Conservation (phyloP, 2,797 vertebrate genomes). For the Halcyon badia region DNA sequence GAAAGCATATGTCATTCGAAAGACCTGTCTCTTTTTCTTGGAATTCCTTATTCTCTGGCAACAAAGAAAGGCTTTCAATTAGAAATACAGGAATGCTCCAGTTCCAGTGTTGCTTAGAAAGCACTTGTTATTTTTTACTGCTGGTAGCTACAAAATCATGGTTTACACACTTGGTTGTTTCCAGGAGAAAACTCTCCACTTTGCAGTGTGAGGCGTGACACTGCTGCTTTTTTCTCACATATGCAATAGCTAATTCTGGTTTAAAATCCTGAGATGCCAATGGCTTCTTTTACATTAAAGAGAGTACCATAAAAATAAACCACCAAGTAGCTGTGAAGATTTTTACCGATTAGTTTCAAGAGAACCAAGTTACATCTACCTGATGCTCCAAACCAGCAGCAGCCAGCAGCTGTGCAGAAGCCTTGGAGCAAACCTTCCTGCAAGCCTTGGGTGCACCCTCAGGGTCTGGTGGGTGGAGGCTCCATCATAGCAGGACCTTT, state of each 20-base stretch:
- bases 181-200: neutral
- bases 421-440: neutral
- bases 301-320: neutral
- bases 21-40: neutral
- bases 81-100: neutral
- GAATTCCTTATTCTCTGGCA: neutral
- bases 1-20: neutral
- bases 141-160: neutral
- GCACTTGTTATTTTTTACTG: slow-evolving; percentile 21
- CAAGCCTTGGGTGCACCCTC: neutral
- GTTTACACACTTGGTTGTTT: slow-evolving; percentile 40
- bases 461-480: accelerated
- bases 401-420: neutral
- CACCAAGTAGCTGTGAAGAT: neutral
- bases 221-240: neutral
- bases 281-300: neutral
- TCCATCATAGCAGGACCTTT: neutral
- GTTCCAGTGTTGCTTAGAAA: neutral
- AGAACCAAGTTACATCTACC: neutral
- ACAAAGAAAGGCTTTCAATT: neutral
- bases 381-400: slow-evolving; percentile 35
- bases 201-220: neutral
- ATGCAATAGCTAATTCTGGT: neutral
- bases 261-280: neutral
- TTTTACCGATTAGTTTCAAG: neutral